phyloP scores from a whole-genome alignment of 2,888 invertebrate genomes.

The Erebia palarica region DNA sequence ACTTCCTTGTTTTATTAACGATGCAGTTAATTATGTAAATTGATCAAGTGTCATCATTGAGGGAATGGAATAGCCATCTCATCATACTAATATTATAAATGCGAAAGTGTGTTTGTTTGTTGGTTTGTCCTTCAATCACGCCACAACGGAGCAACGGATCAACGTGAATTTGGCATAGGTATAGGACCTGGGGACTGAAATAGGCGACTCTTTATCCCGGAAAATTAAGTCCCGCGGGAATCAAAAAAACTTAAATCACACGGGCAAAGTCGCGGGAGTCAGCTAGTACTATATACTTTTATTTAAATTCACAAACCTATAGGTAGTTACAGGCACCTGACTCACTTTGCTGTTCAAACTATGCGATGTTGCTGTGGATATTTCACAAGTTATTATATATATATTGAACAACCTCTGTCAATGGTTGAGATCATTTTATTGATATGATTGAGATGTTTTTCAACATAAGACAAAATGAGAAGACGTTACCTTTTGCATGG shows the following conservation, averaged over 20 bases:
- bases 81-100: too few relatives aligned
- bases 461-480: neutral
- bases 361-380: constrained; percentile 2
- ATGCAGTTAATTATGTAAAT: neutral
- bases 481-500: neutral
- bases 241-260: too few relatives aligned
- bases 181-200: too few relatives aligned
- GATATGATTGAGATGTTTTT: neutral
- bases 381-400: constrained; percentile 8
- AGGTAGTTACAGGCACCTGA: neutral
- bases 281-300: neutral
- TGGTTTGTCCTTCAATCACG: too few relatives aligned
- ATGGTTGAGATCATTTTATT: neutral
- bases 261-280: too few relatives aligned
- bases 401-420: constrained; percentile 3
- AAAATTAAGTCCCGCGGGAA: too few relatives aligned
- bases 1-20: neutral
- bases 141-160: too few relatives aligned
- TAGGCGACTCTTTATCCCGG: too few relatives aligned
- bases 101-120: too few relatives aligned
- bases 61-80: neutral
- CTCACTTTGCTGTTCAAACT: neutral
- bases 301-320: neutral
- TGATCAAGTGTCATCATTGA: neutral
- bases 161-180: too few relatives aligned